Conservation (phyloP, 2,888 invertebrate species). For the Andrena minutula region DNA sequence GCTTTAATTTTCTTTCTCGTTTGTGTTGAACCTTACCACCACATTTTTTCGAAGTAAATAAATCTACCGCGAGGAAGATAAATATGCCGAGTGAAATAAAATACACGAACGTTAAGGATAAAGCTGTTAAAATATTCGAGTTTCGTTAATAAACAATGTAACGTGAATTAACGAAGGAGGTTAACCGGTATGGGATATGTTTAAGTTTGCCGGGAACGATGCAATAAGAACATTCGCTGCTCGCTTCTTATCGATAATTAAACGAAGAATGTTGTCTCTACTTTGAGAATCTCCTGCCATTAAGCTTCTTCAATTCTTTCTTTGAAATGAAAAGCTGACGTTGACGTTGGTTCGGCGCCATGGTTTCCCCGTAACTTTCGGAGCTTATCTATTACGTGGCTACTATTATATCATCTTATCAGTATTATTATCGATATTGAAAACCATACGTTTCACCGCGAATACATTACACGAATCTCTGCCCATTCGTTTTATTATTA, state of each 20-base stretch:
- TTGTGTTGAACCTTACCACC: background rate
- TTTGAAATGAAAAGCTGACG: conserved; percentile 80
- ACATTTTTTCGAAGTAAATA: background rate
- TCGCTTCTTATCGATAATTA: conserved; percentile 2
- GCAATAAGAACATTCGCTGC: background rate
- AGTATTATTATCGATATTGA: conserved; percentile 14
- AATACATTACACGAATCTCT: background rate
- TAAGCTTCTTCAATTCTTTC: conserved; percentile 80
- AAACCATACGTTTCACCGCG: conserved; percentile 17
- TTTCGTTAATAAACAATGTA: conserved; percentile 3
- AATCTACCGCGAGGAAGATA: background rate
- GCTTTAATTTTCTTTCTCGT: conserved; percentile 24
- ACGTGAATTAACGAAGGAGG: conserved; percentile 32
- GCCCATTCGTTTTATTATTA: background rate
- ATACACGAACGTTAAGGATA: background rate
- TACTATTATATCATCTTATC: background rate
- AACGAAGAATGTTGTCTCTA: conserved; percentile 60
- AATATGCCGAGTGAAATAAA: background rate
- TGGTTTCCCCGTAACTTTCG: conserved; percentile 50
- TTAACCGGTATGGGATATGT: conserved; percentile 48
- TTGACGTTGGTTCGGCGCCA: conserved; percentile 83
- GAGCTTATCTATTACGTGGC: conserved; percentile 24
- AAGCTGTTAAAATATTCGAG: background rate
- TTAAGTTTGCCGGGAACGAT: conserved; percentile 2
- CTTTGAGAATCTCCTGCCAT: conserved; percentile 79